Base-by-base conservation (phyloP, 2,888 invertebrate genomes). In the Zaprionus lineosus region DNA sequence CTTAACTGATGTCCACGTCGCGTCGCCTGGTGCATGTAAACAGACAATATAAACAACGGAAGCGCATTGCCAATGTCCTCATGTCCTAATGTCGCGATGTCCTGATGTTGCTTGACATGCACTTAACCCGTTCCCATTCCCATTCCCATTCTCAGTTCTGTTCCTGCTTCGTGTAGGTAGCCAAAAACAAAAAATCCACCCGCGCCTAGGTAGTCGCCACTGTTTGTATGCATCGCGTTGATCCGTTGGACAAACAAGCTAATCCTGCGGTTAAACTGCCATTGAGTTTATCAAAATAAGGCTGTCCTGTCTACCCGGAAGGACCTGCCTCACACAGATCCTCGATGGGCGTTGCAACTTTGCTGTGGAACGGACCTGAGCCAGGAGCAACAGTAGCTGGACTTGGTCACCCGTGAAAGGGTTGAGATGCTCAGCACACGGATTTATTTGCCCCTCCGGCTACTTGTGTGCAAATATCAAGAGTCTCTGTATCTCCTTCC, bases 261-360 rank as follows among this genome's bases (percentile, higher is more conserved):
- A 88, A 88, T 88, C 87, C 87, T 89, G 88, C 83, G 89, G 88
- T 89, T 87, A 85, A 84, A 87, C 79, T 85, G 76, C 81, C 79
- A 87, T 87, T 84, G 86, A 86, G 85, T 77, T 72, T 65, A 84
- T 84, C 82, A 84, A 87, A 87, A 87, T 87, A 87, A 12, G 34
- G 7, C 39, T 37, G n/a, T 8, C 3, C 21, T 24, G 6, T 43
- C 53, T 77, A 79, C 72, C 66, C 79, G 72, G 79, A 86, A 86
- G 75, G 70, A 78, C 65, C 9, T 62, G 5, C 8, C 11, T 11
- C 63, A 51, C 36, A 56, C 36, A 60, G 43, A 12, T 16, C 15
- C 40, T 18, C 4, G 44, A 57, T n/a, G n/a, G 76, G 79, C 65
- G 79, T 66, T 57, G 41, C 74, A 62, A 72, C 61, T 78, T 71